Conservation (phyloP, 1,140 invertebrate species). For the Andricus grossulariae region DNA sequence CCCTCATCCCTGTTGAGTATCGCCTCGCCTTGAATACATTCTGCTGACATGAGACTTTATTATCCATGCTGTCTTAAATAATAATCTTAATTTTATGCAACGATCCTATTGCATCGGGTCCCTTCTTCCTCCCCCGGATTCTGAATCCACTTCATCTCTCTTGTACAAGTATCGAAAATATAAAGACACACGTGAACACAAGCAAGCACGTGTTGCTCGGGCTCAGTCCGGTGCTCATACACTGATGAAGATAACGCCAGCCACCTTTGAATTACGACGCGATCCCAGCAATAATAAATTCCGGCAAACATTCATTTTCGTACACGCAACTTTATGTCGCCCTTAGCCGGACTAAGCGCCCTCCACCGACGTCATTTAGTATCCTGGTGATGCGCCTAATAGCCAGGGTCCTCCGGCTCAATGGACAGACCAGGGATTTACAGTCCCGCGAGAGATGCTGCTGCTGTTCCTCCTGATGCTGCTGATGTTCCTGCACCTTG, state of each 20-base stretch:
- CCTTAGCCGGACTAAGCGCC: conserved; percentile 72
- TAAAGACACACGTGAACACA: conserved; percentile 39
- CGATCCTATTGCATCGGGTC: conserved; percentile 22
- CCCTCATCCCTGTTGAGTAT: conserved; percentile 16
- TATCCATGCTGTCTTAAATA: conserved; percentile 18
- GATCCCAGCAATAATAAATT: conserved; percentile 74
- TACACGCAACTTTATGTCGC: conserved; percentile 75
- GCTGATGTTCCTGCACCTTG: no score
- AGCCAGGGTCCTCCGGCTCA: conserved; percentile 59
- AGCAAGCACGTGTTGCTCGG: conserved; percentile 50
- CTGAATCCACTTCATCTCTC: conserved; percentile 28
- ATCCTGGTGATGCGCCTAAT: conserved; percentile 71
- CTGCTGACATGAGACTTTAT: conserved; percentile 21
- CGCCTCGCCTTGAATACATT: conserved; percentile 21
- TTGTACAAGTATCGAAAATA: conserved; percentile 34
- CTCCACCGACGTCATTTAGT: conserved; percentile 72
- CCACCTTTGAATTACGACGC: conserved; percentile 72
- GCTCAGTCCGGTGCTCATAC: conserved; percentile 38
- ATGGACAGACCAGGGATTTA: conserved; percentile 64
- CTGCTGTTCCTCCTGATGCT: conserved; percentile 16
- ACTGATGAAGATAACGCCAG: conserved; percentile 76
- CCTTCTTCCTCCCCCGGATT: neutral
- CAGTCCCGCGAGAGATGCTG: conserved; percentile 48
- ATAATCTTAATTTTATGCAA: conserved; percentile 32
- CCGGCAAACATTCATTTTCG: conserved; percentile 76